Conservation (phyloP, 2,797 vertebrate genomes). For the Numenius phaeopus region DNA sequence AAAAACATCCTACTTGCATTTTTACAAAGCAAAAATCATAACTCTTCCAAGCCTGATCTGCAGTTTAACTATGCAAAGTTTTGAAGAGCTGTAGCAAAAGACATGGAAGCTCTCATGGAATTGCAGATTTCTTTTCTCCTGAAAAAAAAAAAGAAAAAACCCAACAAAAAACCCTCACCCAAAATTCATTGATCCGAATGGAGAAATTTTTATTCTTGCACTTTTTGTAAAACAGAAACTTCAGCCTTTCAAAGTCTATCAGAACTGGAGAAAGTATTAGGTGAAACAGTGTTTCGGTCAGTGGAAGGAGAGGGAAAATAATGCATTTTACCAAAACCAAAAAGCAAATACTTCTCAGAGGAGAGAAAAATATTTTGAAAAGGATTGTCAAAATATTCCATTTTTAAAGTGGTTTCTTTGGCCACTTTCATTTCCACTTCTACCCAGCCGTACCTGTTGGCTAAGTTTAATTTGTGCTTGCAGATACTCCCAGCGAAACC, state of each 20-base stretch:
- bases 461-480: not conserved
- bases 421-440: not conserved
- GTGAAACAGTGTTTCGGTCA: not conserved
- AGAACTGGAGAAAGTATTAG: not conserved
- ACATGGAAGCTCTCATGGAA: not conserved
- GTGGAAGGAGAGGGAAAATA: not conserved
- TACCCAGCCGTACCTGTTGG: not conserved
- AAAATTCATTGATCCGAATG: not conserved
- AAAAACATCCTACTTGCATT: not conserved
- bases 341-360: not conserved
- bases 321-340: not conserved
- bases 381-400: not conserved
- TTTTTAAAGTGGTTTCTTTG: not conserved
- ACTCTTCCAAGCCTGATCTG: not conserved
- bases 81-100: not conserved
- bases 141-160: not conserved
- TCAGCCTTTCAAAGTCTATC: not conserved
- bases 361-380: not conserved
- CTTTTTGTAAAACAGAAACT: not conserved
- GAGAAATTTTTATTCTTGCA: not conserved
- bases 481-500: not conserved
- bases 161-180: not conserved
- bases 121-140: not conserved
- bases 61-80: not conserved
- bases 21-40: not conserved